Base-by-base conservation (phyloP, 2,888 invertebrate species). In the Erynnis tages region DNA sequence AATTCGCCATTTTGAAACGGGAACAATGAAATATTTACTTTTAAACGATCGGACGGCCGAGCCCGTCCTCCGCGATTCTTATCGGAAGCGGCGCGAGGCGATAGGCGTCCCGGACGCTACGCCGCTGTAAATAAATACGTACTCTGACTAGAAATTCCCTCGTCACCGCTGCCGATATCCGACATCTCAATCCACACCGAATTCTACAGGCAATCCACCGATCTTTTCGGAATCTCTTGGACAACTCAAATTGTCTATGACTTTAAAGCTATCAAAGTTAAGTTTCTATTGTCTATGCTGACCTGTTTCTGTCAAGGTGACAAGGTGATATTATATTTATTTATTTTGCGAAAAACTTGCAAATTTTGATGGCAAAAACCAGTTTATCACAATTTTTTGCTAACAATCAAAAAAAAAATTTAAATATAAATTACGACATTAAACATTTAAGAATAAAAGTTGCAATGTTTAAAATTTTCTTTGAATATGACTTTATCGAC, bases 91-190 rank as follows among this genome's bases (percentile, higher is more conserved):
- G 71, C 73, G 70, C 71, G 65, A 69, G 70, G 66, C 56, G 56
- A 56, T 56, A 67, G 60, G 64, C 66, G 60, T 62, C 58, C 58
- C 54, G 61, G 69, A 69, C 65, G 60, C 58, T 71, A 66, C 62
- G 62, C 71, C 67, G 67, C 70, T 75, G 68, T 71, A 73, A 78
- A 78, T 76, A 72, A 73, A 82, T 89, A 93, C 93, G 91, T 92
- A 94, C 94, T 93, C 92, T 93, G 93, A 91, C 93, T 93, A 91
- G 93, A 92, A 90, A 93, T 92, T 85, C 93, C 93, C 89, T 94
- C 94, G 92, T 94, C 93, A 83, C 93, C 93, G 90, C 93, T 94
- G 90, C 93, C 94, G 91, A 93, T 92, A 92, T 94, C 94, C 91
- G 94, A 94, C 94, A 94, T 94, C 80, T 83, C 89, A 91, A 90